Base-by-base conservation (phyloP, 2,797 vertebrate species). In the Pitangus sulphuratus region DNA sequence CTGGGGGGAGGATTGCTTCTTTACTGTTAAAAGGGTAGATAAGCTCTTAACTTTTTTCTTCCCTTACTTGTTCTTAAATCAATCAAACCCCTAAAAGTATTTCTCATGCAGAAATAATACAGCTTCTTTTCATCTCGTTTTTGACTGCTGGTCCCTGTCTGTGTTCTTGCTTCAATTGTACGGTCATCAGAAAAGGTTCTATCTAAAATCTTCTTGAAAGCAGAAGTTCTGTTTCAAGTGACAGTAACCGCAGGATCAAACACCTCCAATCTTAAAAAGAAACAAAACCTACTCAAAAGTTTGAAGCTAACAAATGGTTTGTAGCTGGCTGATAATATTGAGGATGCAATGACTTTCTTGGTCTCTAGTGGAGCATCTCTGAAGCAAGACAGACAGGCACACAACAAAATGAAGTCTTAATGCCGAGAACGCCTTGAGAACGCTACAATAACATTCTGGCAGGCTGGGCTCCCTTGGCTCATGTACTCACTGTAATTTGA, bases 381-480 rank as follows among this genome's bases (percentile, higher is more conserved):
- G 84, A 75, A 80, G 75, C 51, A 54, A 95, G 84, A 80, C 58
- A 82, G 70, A 44, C 64, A 89, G 79, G 70, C 89, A 91, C 69
- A 95, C 74, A 86, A 62, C 5, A 2, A 91, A 92, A 92, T 91
- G 57, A 96, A 94, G 61, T 75, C 90, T 92, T 91, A 95, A 88
- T 86, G 84, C 84, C 0, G 1, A 58, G 79, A 84, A 69, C 79
- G 96, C 89, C 82, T 95, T 86, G 76, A 89, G 89, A 95, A 65
- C 1, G n/a, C 72, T 91, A 69, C 84, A 91, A 66, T 87, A 93
- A 88, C 77, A 66, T 91, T 91, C 87, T 95, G 91, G 76, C 92
- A 93, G 85, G 42, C 82, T 81, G 61, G 58, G 58, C 40, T 96
- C 72, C 83, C 79, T 95, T 93, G 93, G 89, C 94, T 96, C 71